These are phyloP conservation scores for Columba janthina DNA, from an alignment of 2,113 vertebrate species.

Conservation along the genomic window DNA sequence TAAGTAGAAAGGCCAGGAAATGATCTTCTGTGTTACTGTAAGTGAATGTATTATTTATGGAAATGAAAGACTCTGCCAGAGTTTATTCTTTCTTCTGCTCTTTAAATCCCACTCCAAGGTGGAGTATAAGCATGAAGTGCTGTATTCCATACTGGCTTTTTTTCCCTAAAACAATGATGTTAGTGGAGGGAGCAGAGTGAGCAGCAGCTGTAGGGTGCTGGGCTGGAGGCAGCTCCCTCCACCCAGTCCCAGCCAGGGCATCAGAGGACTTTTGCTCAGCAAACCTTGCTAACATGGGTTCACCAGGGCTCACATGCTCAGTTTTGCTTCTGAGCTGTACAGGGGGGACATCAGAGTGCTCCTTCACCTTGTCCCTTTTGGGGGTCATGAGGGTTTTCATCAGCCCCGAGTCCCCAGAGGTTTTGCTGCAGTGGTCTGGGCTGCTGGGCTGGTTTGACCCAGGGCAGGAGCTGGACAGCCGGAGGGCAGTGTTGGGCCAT, in stretches of 20 bases:
- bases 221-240: neutral
- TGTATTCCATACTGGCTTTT: neutral
- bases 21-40: neutral
- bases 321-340: neutral
- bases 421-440: neutral
- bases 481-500: neutral
- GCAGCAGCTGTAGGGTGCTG: rapidly evolving
- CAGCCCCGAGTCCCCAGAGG: neutral
- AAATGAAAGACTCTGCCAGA: neutral
- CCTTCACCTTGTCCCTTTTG: neutral
- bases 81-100: neutral
- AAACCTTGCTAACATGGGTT: neutral
- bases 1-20: conserved; percentile 6
- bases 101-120: neutral
- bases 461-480: neutral
- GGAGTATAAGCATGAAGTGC: neutral
- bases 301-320: neutral
- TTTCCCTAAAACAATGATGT: neutral
- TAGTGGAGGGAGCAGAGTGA: neutral
- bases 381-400: neutral
- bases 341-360: neutral
- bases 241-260: too few species aligned
- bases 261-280: neutral
- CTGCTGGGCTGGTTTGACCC: neutral
- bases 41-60: neutral